phyloP scores from a whole-genome alignment of 2,797 vertebrate genomes.

The Morus bassanus region DNA sequence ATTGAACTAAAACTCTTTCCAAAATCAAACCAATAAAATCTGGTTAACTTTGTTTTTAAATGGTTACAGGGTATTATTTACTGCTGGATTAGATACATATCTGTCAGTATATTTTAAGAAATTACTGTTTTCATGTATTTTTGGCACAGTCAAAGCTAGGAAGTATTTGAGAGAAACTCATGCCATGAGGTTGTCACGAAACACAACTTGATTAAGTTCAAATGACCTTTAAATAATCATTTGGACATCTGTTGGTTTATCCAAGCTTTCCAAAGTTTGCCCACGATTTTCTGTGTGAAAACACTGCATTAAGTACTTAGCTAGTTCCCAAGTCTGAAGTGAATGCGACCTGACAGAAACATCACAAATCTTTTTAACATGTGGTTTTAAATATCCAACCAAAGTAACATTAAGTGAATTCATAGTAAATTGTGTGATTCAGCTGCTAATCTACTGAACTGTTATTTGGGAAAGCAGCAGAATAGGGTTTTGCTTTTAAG shows the following conservation, averaged over 20 bases:
- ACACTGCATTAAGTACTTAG: neutral
- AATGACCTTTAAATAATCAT: slow-evolving; percentile 20
- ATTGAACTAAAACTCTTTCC: neutral
- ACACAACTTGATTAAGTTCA: neutral
- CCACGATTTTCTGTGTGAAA: neutral
- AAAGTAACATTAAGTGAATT: neutral
- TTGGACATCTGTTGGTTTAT: slow-evolving; percentile 15
- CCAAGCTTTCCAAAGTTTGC: neutral
- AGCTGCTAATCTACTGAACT: neutral
- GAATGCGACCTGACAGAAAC: neutral
- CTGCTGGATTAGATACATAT: neutral
- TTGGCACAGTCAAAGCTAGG: neutral
- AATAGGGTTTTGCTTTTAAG: neutral
- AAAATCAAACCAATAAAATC: neutral
- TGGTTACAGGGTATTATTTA: neutral
- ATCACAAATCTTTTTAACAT: neutral
- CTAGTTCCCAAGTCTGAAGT: neutral
- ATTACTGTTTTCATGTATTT: neutral
- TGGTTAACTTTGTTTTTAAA: neutral
- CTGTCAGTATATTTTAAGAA: neutral
- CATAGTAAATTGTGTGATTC: neutral
- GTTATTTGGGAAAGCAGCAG: neutral
- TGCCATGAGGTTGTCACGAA: neutral
- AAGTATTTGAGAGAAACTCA: neutral
- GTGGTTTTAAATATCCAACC: neutral